Conservation (phyloP, 2,797 vertebrate genomes). For the Synaphobranchus kaupii region DNA sequence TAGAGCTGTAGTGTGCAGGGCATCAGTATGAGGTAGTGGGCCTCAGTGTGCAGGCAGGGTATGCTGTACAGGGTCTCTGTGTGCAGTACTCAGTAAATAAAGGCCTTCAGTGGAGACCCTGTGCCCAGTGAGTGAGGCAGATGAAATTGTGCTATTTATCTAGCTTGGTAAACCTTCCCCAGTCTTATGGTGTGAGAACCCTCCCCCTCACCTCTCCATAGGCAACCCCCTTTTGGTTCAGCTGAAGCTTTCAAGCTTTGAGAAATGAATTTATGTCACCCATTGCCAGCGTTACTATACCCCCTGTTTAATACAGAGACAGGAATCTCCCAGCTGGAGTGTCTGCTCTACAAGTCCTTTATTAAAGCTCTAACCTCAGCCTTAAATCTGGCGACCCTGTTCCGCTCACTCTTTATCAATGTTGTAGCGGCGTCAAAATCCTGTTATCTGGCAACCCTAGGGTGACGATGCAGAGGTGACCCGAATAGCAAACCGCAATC, state of each 20-base stretch:
- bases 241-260: neutral
- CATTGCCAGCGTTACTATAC: neutral
- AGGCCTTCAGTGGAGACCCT: neutral
- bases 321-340: neutral
- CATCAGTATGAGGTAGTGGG: neutral
- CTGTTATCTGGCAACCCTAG: slow-evolving; percentile 6
- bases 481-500: neutral
- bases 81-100: neutral
- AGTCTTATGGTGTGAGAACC: neutral
- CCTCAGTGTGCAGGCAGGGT: neutral
- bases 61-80: neutral
- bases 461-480: neutral
- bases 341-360: neutral
- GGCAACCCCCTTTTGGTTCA: neutral
- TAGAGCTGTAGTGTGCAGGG: neutral
- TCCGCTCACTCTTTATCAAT: neutral
- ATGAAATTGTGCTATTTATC: neutral
- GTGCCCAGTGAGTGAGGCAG: neutral
- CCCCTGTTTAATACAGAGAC: neutral
- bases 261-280: slow-evolving; percentile 14
- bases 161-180: neutral
- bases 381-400: neutral
- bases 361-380: neutral
- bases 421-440: neutral
- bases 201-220: neutral